Evolutionary conservation across 1,140 invertebrate species (phyloP).

Genomic region (Drosophila melanogaster): DNA sequence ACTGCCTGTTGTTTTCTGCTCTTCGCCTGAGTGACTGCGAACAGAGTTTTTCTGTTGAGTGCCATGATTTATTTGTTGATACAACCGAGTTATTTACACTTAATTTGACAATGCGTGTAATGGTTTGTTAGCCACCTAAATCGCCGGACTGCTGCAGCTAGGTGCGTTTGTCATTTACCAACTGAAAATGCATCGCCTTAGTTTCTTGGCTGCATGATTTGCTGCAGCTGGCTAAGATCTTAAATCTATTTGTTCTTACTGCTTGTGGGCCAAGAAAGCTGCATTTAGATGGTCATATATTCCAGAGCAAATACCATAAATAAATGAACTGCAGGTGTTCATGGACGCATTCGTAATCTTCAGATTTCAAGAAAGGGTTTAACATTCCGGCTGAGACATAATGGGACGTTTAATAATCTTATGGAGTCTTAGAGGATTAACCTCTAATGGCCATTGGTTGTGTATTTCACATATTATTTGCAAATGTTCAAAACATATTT

Average conservation of each 20-base stretch:
- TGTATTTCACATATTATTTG: no score
- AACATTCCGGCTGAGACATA: not conserved
- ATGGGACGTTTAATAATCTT: not conserved
- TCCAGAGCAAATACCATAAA: conserved; percentile 25
- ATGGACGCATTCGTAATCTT: not conserved
- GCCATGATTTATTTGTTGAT: conserved; percentile 74
- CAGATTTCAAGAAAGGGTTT: not conserved
- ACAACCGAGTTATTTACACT: conserved; percentile 77
- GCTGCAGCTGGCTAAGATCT: not conserved
- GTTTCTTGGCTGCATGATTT: conserved; percentile 26
- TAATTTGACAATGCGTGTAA: conserved; percentile 73
- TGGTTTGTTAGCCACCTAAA: conserved; percentile 34
- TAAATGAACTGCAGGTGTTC: conserved; percentile 13
- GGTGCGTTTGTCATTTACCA: conserved; percentile 10
- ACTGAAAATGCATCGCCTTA: conserved; percentile 3
- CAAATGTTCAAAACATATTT: not conserved
- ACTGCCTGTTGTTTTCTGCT: conserved; percentile 1
- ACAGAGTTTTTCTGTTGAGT: conserved; percentile 42
- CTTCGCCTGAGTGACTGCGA: conserved; percentile 29
- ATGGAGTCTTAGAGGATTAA: no score
- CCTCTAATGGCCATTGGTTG: no score
- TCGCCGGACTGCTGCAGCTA: not conserved
- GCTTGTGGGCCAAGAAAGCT: not conserved
- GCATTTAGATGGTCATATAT: conserved; percentile 1
- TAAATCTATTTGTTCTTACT: conserved; percentile 12